Conservation (phyloP, 2,113 vertebrate genomes). For the Cyrtonyx montezumae region DNA sequence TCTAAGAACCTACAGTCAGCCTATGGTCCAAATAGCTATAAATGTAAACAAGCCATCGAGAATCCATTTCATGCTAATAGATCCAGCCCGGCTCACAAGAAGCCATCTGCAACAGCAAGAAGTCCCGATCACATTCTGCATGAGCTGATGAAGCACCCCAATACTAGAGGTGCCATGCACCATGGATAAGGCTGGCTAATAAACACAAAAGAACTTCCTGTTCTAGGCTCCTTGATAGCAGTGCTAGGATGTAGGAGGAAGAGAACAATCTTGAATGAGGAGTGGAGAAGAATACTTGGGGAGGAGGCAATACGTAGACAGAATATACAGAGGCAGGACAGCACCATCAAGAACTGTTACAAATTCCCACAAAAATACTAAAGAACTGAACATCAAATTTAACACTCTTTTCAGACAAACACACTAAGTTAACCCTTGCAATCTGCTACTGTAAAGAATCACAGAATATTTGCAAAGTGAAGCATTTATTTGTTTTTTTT, state of each 20-base stretch:
- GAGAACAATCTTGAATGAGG: background rate
- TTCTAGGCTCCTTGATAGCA: background rate
- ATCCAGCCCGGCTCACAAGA: background rate
- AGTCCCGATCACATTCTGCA: background rate
- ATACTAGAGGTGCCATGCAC: background rate
- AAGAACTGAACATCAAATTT: background rate
- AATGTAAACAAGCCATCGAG: constrained; percentile 31
- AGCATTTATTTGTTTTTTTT: background rate
- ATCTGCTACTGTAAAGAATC: background rate
- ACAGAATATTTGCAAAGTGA: background rate
- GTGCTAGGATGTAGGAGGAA: background rate
- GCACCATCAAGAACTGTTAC: background rate
- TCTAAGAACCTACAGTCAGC: constrained; percentile 34
- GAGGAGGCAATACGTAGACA: background rate
- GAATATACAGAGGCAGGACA: background rate
- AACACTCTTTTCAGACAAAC: background rate
- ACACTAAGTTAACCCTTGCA: background rate
- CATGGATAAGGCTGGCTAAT: rapidly evolving
- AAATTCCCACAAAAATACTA: background rate
- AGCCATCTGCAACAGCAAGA: background rate
- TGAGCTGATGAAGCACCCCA: background rate
- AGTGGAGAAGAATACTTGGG: background rate
- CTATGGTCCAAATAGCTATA: background rate
- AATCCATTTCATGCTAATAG: constrained; percentile 10
- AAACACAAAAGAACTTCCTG: background rate